phyloP scores from a whole-genome alignment of 1,140 invertebrate species.

The Pseudomyrmex sp. region DNA sequence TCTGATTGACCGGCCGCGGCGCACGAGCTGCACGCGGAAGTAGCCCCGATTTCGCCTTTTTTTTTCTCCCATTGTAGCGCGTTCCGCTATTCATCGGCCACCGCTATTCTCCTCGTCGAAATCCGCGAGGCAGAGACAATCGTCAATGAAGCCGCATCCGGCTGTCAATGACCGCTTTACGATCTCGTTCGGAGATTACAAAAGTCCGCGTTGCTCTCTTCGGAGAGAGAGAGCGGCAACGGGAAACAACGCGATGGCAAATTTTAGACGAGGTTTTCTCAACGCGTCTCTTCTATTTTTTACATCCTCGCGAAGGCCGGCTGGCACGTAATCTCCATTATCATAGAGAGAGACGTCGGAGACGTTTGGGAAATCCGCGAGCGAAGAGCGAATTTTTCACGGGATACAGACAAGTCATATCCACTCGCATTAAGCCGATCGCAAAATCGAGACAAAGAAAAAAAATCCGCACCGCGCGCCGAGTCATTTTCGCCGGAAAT shows the following conservation, averaged over 20 bases:
- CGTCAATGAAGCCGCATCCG: background rate
- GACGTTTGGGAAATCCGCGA: conserved; percentile 39
- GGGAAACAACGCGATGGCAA: background rate
- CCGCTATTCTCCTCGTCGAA: background rate
- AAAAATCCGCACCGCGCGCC: too few species aligned
- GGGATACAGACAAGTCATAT: conserved; percentile 8
- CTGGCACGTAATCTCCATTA: conserved; percentile 53
- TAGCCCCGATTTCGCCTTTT: background rate
- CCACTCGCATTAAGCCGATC: conserved; percentile 36
- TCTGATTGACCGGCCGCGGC: background rate
- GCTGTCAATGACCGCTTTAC: background rate
- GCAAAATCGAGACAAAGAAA: conserved; percentile 9
- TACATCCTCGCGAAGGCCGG: conserved; percentile 23
- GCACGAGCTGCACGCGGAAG: background rate
- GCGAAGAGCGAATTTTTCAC: conserved; percentile 49
- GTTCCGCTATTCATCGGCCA: background rate
- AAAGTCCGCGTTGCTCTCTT: background rate
- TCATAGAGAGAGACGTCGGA: conserved; percentile 41
- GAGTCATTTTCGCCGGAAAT: conserved; percentile 19
- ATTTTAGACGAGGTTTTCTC: background rate
- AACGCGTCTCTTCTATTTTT: conserved; percentile 55
- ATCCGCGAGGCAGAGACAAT: background rate
- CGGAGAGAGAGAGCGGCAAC: background rate
- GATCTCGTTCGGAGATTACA: background rate
- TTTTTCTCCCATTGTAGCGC: background rate